Base-by-base conservation (phyloP, 2,888 invertebrate species). In the Apamea sordens region DNA sequence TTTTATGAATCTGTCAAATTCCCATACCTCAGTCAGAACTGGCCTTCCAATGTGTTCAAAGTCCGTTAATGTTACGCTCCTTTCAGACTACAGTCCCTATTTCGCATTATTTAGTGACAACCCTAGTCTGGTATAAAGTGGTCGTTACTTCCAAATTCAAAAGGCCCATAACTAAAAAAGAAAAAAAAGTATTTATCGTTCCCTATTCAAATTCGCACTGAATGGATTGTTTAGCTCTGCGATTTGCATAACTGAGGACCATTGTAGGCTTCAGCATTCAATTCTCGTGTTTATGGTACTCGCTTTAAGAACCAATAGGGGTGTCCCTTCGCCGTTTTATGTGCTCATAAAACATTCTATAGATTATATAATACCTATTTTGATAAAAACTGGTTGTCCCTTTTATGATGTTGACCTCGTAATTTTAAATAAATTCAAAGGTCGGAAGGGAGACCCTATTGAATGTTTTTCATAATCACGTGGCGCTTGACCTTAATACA, bases 361-460 rank as follows among this genome's bases (percentile, higher is more conserved):
- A 74, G 87, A 90, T 94, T 94, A 93, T 92, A 93, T 94, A 94
- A 95, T 92, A 87, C 90, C 83, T 87, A 87, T 92, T 91, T 91
- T 91, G 89, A 92, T 91, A 85, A 91, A 7, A 93, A 92, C 92
- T 91, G 90, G 92, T 92, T 86, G 90, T 88, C 91, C 93, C 93
- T 93, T 94, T 93, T 94, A 92, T 93, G 85, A 78, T 73, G 82
- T 84, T 93, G 94, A 91, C 96, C 96, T 95, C 94, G 95, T 88
- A 88, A 93, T 92, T 94, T 93, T 87, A 92, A 59, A 93, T 92
- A 89, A 83, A 93, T 94, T 94, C 91, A 93, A 94, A 94, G 92
- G 92, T 94, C 92, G 91, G 91, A 92, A 94, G 94, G 95, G 95
- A 94, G 92, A 91, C 84, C 85, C 90, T 92, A 94, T 94, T 95